Evolutionary conservation across 2,113 vertebrate genomes (phyloP), one percentile per base, ranked within the genome.

Genomic region (Alaudala cheleensis): DNA sequence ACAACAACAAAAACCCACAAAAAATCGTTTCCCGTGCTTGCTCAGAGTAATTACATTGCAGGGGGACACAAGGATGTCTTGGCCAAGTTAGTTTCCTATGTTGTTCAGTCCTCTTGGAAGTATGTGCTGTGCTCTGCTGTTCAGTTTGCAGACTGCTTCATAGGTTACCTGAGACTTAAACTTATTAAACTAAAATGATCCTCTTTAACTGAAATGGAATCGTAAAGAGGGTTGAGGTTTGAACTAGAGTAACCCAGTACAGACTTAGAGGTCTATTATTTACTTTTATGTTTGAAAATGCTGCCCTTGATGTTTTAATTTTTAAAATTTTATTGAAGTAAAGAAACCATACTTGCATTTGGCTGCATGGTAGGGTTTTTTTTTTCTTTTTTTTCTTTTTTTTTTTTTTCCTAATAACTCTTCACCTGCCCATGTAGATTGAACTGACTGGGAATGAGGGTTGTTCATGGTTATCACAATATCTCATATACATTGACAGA

Each of bases 31-130:
- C n/a, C 61, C 28, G 33, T 54, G 25, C 66, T 88, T 65, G 50
- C n/a, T 39, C 1, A 4, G 37, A 50, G 49, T 21, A 24, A 29
- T 19, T 31, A 25, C 4, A 0, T 71, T 0, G 0, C 62, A 79
- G 39, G 37, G 23, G 31, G 31, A 73, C 44, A 54, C 37, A 33
- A 31, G 37, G 19, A 15, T 33, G 21, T 72, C 40, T 64, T 0
- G 0, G 45, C 39, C 45, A 39, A 25, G 33, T 33, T 37, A 8
- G 15, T 45, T 90, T 60, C 40, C 66, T 67, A 33, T 29, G 19
- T 12, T 51, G 53, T 29, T 33, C n/a, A 42, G 25, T 86, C 25
- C 58, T 31, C 20, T 12, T 77, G 45, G 16, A 69, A 23, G 13
- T 39, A 4, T 0, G 0, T 50, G 44, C 34, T 39, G 25, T 82